Evolutionary conservation across 2,888 invertebrate species (phyloP).

Genomic region (Craniophora ligustri): DNA sequence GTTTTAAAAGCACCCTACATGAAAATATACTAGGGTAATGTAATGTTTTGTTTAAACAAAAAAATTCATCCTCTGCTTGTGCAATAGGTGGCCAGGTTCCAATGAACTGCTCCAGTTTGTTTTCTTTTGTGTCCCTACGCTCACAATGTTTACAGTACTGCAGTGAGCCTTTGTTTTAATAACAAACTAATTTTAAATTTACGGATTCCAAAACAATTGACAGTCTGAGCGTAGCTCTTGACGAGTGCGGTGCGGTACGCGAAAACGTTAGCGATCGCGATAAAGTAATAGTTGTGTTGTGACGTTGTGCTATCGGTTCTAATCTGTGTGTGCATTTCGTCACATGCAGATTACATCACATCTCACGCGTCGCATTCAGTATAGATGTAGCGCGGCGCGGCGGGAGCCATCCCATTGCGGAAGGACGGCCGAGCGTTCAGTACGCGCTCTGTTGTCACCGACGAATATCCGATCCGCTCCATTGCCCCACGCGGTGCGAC

Average conservation of each 20-base stretch:
- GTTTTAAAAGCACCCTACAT: no score
- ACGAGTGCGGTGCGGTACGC: conserved; percentile 11
- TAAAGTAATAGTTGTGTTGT: conserved; percentile 62
- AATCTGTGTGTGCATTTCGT: conserved; percentile 73
- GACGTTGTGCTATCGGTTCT: conserved; percentile 70
- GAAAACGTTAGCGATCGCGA: conserved; percentile 7
- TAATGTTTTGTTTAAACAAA: no score
- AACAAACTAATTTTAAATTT: conserved; percentile 37
- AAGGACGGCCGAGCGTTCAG: conserved; percentile 74
- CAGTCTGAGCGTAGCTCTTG: conserved; percentile 14
- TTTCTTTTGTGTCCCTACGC: conserved; percentile 32
- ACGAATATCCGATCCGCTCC: conserved; percentile 76
- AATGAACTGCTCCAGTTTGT: conserved; percentile 38
- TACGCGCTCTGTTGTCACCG: conserved; percentile 79
- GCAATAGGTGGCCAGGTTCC: conserved; percentile 38
- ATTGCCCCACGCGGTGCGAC: conserved; percentile 64
- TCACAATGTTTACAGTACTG: conserved; percentile 25
- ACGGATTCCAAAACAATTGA: conserved; percentile 33
- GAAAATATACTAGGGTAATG: no score
- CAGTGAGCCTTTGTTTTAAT: conserved; percentile 39
- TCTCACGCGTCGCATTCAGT: conserved; percentile 68
- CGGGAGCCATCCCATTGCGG: conserved; percentile 85
- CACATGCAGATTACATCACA: conserved; percentile 84
- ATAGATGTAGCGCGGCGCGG: conserved; percentile 83
- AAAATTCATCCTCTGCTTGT: conserved; percentile 30